Conservation (phyloP, 2,888 invertebrate species). For the Argyra leucocephala region DNA sequence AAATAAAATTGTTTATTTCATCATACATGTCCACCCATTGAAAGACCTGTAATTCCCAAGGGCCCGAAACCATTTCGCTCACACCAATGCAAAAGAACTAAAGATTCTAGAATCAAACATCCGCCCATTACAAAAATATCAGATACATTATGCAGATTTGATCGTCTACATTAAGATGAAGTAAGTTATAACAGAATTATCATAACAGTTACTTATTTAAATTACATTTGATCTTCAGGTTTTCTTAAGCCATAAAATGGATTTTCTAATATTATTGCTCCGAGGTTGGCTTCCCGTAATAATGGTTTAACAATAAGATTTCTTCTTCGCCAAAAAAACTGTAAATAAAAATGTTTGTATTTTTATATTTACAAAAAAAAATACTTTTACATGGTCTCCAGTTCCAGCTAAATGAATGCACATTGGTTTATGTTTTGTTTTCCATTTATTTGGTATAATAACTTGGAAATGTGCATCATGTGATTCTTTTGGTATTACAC, state of each 20-base stretch:
- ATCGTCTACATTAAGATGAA: slow-evolving; percentile 53
- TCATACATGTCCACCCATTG: slow-evolving; percentile 96
- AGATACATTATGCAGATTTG: slow-evolving; percentile 86
- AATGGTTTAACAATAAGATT: slow-evolving; percentile 85
- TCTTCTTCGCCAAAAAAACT: slow-evolving; percentile 87
- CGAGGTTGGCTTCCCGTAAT: slow-evolving; percentile 79
- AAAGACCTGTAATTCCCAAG: slow-evolving; percentile 86
- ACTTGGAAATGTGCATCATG: slow-evolving; percentile 78
- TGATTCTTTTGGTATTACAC: slow-evolving; percentile 74
- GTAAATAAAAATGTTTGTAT: slow-evolving; percentile 26
- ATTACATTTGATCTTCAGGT: slow-evolving; percentile 75
- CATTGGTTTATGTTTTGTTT: slow-evolving; percentile 61
- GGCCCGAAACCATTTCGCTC: slow-evolving; percentile 85
- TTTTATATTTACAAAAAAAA: slow-evolving; percentile 1
- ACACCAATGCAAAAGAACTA: slow-evolving; percentile 90
- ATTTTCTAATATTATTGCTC: slow-evolving; percentile 89
- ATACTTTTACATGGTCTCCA: slow-evolving; percentile 79
- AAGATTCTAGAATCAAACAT: slow-evolving; percentile 84
- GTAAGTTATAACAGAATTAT: slow-evolving; percentile 10
- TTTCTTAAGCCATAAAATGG: slow-evolving; percentile 89
- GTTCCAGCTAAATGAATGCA: slow-evolving; percentile 95
- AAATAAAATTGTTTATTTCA: slow-evolving; percentile 15
- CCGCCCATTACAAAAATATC: slow-evolving; percentile 99
- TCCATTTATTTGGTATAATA: slow-evolving; percentile 74
- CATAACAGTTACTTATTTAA: slow-evolving; percentile 14